Evolutionary conservation across 1,140 invertebrate genomes (phyloP), one percentile per base, ranked within the genome.

Genomic region (Rhizoglyphus robini): DNA sequence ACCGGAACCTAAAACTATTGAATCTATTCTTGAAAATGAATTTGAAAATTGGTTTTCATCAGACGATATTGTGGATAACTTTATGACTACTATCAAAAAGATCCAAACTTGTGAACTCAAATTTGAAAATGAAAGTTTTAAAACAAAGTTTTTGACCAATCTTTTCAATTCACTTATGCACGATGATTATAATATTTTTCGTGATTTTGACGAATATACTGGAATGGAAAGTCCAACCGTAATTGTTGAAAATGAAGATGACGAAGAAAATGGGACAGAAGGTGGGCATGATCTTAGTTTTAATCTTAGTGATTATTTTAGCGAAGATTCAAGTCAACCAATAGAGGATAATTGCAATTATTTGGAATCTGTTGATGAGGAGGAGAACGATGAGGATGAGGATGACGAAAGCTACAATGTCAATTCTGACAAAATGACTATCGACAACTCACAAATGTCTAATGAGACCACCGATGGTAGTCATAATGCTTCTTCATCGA

Each of bases 1-100:
- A 27, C 8, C 18, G 13, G 32, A 47, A 63, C 38, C 36, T 57
- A 29, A 34, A 60, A 32, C 13, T 32, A 60, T 32, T 3, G 3
- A 32, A 4, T 2, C 27, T 8, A 46, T 29, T 29, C 13, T 1
- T 3, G 58, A 29, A 15, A 60, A 34, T 60, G 58, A 38, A 20
- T 78, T 87, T 47, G 73, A 76, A 31, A 80, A 83, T 63, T 90
- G 86, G 83, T 93, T 86, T 77, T 78, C 83, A 38, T 83, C 82
- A 18, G 84, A 88, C 72, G 83, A 83, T 73, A 79, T 93, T 31
- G 83, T 84, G 41, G 83, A 86, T 70, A 94, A 93, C 81, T 78
- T 91, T 15, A 79, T 84, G 60, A 85, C 85, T 20, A 76, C 83
- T 4, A 82, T 93, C 60, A 78, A 79, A 36, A 79, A 81, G 69